Evolutionary conservation across 2,797 vertebrate species (phyloP).

Genomic region (Nannoperca australis): DNA sequence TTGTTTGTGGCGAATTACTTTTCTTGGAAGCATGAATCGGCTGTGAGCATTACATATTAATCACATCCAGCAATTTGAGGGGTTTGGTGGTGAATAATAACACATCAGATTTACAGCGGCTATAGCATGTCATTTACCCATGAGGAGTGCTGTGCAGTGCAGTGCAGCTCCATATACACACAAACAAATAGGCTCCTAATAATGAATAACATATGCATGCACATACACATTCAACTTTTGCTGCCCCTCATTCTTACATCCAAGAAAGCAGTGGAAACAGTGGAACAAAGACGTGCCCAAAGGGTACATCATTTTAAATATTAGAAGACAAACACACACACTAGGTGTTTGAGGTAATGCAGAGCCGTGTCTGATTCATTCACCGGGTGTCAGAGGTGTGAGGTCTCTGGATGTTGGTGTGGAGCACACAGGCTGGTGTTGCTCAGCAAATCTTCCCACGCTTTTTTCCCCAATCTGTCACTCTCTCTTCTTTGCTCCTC

Average conservation of each 20-base stretch:
- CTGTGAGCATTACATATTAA: slow-evolving; percentile 47
- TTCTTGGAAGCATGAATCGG: slow-evolving; percentile 42
- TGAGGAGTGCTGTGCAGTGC: slow-evolving; percentile 37
- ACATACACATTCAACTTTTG: not conserved
- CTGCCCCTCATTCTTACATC: slow-evolving; percentile 7
- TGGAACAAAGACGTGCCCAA: slow-evolving; percentile 9
- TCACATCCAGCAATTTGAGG: slow-evolving; percentile 43
- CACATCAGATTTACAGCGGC: slow-evolving; percentile 54
- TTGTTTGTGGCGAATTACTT: slow-evolving; percentile 43
- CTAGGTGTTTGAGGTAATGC: slow-evolving; percentile 37
- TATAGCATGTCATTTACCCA: slow-evolving; percentile 53
- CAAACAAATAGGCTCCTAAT: slow-evolving; percentile 35
- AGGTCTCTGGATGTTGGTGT: slow-evolving; percentile 38
- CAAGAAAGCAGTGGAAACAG: slow-evolving; percentile 5
- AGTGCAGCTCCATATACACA: slow-evolving; percentile 7
- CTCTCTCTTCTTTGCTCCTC: slow-evolving; percentile 43
- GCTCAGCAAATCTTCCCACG: slow-evolving; percentile 38
- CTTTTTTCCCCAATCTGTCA: slow-evolving; percentile 20
- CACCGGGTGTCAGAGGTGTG: slow-evolving; percentile 50
- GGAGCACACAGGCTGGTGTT: slow-evolving; percentile 49
- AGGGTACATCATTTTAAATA: slow-evolving; percentile 26
- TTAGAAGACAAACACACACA: slow-evolving; percentile 4
- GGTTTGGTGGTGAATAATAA: slow-evolving; percentile 53
- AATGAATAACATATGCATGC: slow-evolving; percentile 49
- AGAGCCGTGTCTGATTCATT: slow-evolving; percentile 61